phyloP scores from a whole-genome alignment of 2,888 invertebrate species.

The Dilophus febrilis region DNA sequence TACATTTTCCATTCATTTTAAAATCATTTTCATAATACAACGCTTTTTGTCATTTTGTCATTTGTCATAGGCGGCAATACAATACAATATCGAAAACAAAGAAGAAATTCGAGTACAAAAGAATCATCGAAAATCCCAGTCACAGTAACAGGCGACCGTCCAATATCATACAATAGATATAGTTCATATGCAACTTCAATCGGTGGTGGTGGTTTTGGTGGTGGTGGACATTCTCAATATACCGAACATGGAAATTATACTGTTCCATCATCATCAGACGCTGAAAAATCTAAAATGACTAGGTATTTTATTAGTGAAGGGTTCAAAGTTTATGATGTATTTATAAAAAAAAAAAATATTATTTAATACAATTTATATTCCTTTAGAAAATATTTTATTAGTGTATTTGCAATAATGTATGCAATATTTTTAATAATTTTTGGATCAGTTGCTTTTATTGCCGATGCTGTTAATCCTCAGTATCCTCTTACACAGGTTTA shows the following conservation, averaged over 20 bases:
- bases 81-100: not conserved
- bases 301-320: too few species aligned
- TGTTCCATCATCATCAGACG: constrained; percentile 31
- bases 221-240: constrained; percentile 16
- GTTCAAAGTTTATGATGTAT: too few species aligned
- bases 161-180: not conserved
- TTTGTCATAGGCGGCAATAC: too few species aligned
- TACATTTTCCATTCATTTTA: too few species aligned
- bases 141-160: not conserved
- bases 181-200: not conserved
- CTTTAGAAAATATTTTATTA: constrained; percentile 39
- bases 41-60: too few species aligned
- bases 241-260: constrained; percentile 14
- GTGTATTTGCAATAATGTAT: constrained; percentile 47
- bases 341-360: too few species aligned
- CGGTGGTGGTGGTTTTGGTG: too few species aligned
- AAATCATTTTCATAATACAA: too few species aligned
- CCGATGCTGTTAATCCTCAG: constrained; percentile 36
- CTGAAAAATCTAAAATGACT: constrained; percentile 33
- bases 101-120: not conserved
- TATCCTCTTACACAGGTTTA: constrained; percentile 38
- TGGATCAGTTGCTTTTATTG: constrained; percentile 44
- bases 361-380: too few species aligned
- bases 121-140: too few species aligned
- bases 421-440: constrained; percentile 48